Conservation (phyloP, 2,888 invertebrate species). For the Acrobasis consociella region DNA sequence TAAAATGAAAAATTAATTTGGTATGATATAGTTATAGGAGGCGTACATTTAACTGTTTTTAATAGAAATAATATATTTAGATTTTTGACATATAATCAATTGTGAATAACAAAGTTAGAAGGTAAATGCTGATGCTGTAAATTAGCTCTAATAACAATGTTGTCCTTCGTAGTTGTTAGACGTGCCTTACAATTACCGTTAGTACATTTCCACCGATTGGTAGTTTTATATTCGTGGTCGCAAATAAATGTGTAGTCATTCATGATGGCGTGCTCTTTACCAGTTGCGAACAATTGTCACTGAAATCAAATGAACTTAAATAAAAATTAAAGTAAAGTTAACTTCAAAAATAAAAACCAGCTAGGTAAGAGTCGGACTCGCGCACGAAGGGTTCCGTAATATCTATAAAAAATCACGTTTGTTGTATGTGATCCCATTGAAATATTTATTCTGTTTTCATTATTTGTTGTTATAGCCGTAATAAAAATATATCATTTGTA, state of each 20-base stretch:
- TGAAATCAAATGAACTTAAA: not conserved
- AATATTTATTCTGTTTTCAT: too few species aligned
- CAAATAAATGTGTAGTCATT: not conserved
- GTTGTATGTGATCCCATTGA: too few species aligned
- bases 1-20: too few species aligned
- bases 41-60: not conserved
- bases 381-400: too few species aligned
- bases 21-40: too few species aligned
- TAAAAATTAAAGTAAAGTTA: too few species aligned
- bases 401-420: too few species aligned
- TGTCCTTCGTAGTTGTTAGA: slow-evolving; percentile 13
- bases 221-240: not conserved
- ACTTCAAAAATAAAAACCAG: too few species aligned
- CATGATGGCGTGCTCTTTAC: slow-evolving; percentile 1
- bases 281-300: not conserved
- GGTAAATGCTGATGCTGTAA: slow-evolving; percentile 17
- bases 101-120: slow-evolving; percentile 3
- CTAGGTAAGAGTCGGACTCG: too few species aligned
- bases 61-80: not conserved
- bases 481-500: too few species aligned
- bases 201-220: slow-evolving; percentile 36
- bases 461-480: too few species aligned
- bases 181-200: slow-evolving; percentile 20
- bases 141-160: not conserved
- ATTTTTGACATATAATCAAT: slow-evolving; percentile 9